Conservation (phyloP, 2,888 invertebrate genomes). For the Cephonodes hylas region DNA sequence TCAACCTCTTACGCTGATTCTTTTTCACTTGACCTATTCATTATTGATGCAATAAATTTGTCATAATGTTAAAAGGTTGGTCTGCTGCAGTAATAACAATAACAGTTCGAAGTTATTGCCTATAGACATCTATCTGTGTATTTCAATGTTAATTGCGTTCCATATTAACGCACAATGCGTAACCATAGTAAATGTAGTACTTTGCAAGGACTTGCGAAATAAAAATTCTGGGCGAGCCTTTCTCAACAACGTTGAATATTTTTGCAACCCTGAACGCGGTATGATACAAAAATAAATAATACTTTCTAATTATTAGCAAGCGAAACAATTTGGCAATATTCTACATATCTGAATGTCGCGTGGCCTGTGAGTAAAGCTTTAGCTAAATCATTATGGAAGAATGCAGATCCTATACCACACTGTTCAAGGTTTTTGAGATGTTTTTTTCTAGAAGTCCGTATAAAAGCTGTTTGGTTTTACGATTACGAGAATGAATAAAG, state of each 20-base stretch:
- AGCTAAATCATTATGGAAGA: neutral
- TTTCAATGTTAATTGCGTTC: conserved; percentile 19
- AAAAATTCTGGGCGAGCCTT: conserved; percentile 38
- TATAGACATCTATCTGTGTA: neutral
- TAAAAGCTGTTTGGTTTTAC: neutral
- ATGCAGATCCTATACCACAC: conserved; percentile 4
- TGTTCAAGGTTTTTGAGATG: neutral
- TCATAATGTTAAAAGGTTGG: neutral
- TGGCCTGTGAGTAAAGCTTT: conserved; percentile 15
- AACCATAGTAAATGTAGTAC: conserved; percentile 29
- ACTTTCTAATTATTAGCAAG: conserved; percentile 14
- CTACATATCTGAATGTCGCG: conserved; percentile 14
- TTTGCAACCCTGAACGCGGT: conserved; percentile 46
- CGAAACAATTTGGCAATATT: conserved; percentile 20
- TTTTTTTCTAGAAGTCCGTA: neutral
- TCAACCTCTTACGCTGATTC: neutral
- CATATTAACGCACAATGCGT: conserved; percentile 35
- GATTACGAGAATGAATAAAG: neutral
- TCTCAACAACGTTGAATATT: conserved; percentile 42
- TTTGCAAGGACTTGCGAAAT: conserved; percentile 39
- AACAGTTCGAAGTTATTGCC: neutral
- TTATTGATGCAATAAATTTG: neutral
- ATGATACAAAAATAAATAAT: conserved; percentile 18
- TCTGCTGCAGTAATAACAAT: neutral
- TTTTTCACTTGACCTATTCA: neutral